Evolutionary conservation across 1,140 invertebrate genomes (phyloP).

Genomic region (Zaprionus inermis): DNA sequence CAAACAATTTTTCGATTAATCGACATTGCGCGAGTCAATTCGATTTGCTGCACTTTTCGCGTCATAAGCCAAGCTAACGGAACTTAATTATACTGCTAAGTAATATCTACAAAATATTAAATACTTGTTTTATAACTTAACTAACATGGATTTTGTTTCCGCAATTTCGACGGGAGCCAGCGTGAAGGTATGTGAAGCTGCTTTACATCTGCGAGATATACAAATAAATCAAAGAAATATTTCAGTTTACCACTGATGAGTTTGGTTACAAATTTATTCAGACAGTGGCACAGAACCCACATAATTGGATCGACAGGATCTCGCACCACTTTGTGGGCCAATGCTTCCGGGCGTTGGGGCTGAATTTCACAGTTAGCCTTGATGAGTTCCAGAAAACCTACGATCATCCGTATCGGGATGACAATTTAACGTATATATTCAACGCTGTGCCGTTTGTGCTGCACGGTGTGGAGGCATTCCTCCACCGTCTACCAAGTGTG

Average conservation of each 20-base stretch:
- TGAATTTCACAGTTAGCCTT: slow-evolving; percentile 46
- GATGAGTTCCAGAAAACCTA: slow-evolving; percentile 28
- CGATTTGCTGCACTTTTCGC: neutral
- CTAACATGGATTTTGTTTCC: slow-evolving; percentile 55
- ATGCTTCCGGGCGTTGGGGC: slow-evolving; percentile 50
- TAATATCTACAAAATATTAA: neutral
- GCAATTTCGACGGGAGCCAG: slow-evolving; percentile 39
- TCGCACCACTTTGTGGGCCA: slow-evolving; percentile 60
- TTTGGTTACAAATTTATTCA: slow-evolving; percentile 40
- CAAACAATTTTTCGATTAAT: slow-evolving; percentile 6
- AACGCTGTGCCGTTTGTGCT: slow-evolving; percentile 28
- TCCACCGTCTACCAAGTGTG: slow-evolving; percentile 24
- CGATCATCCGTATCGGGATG: slow-evolving; percentile 47
- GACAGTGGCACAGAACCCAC: slow-evolving; percentile 31
- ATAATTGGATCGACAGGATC: slow-evolving; percentile 40
- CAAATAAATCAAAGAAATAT: neutral
- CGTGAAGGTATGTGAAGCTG: slow-evolving; percentile 23
- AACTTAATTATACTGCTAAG: neutral
- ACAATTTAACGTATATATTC: slow-evolving; percentile 56
- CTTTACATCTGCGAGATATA: neutral
- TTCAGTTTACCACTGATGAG: slow-evolving; percentile 25
- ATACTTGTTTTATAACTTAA: neutral
- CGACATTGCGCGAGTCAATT: neutral
- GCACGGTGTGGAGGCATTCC: slow-evolving; percentile 38
- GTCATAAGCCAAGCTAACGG: slow-evolving; percentile 20